Evolutionary conservation across 2,888 invertebrate species (phyloP).

Genomic region (Eulithis prunata): DNA sequence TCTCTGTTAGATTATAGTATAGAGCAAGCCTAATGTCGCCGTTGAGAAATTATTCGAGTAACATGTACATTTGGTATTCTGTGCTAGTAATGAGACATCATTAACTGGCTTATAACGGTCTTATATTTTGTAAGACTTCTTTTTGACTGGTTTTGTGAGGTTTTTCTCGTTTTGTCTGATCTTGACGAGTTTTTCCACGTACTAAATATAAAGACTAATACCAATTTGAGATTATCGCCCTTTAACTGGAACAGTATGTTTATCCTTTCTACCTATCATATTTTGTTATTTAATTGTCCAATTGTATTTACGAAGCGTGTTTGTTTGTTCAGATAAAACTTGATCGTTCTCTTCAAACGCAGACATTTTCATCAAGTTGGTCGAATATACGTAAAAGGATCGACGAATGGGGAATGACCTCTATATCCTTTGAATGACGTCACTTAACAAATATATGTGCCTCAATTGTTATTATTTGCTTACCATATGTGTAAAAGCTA

Average conservation of each 20-base stretch:
- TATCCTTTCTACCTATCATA: conserved; percentile 40
- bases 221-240: conserved; percentile 54
- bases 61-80: too few relatives aligned
- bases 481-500: conserved; percentile 47
- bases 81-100: conserved; percentile 2
- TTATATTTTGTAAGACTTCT: conserved; percentile 21
- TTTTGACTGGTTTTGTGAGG: not conserved
- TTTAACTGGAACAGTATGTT: conserved; percentile 56
- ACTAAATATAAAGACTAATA: not conserved
- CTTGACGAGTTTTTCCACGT: not conserved
- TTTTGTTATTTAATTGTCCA: not conserved
- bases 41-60: too few relatives aligned
- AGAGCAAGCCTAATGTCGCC: not conserved
- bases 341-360: conserved; percentile 8
- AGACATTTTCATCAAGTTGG: conserved; percentile 16
- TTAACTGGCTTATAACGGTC: conserved; percentile 18
- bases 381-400: conserved; percentile 22
- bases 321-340: conserved; percentile 28
- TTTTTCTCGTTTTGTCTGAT: not conserved
- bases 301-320: not conserved
- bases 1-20: not conserved
- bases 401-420: conserved; percentile 42
- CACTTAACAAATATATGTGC: conserved; percentile 43
- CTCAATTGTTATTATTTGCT: conserved; percentile 41
- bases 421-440: conserved; percentile 54